These are phyloP conservation scores for Monochamus alternatus DNA, from an alignment of 2,888 invertebrate genomes.

Conservation along the genomic window DNA sequence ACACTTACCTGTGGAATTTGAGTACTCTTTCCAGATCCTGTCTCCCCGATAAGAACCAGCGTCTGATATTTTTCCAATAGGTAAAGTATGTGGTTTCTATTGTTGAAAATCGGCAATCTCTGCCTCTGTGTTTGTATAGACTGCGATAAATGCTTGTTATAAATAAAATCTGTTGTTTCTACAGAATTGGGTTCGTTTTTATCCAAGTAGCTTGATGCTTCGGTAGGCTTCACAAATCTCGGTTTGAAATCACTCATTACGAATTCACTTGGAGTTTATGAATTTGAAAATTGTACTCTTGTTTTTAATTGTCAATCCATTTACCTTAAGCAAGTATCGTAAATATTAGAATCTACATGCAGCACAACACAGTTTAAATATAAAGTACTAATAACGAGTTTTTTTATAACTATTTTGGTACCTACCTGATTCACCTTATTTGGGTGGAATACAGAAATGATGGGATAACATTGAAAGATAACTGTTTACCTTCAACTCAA, in stretches of 20 bases:
- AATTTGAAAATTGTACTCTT: not conserved
- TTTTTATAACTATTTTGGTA: not conserved
- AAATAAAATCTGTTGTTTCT: slow-evolving; percentile 77
- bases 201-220: slow-evolving; percentile 68
- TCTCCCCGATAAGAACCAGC: slow-evolving; percentile 92
- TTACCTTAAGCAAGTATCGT: not conserved
- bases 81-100: slow-evolving; percentile 90
- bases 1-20: slow-evolving; percentile 90
- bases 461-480: not conserved
- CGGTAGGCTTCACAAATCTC: slow-evolving; percentile 68
- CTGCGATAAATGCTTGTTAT: slow-evolving; percentile 88
- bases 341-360: not conserved
- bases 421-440: slow-evolving; percentile 3
- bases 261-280: slow-evolving; percentile 30
- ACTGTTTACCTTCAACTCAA: slow-evolving; percentile 21
- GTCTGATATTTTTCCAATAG: slow-evolving; percentile 92
- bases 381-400: not conserved
- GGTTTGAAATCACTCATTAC: slow-evolving; percentile 70
- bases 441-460: not conserved
- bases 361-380: not conserved
- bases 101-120: slow-evolving; percentile 89
- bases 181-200: slow-evolving; percentile 63
- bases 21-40: slow-evolving; percentile 97
- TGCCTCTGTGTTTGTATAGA: slow-evolving; percentile 89
- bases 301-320: not conserved